These are phyloP conservation scores for Caranx melampygus DNA, from an alignment of 2,113 vertebrate genomes.

Conservation along the genomic window DNA sequence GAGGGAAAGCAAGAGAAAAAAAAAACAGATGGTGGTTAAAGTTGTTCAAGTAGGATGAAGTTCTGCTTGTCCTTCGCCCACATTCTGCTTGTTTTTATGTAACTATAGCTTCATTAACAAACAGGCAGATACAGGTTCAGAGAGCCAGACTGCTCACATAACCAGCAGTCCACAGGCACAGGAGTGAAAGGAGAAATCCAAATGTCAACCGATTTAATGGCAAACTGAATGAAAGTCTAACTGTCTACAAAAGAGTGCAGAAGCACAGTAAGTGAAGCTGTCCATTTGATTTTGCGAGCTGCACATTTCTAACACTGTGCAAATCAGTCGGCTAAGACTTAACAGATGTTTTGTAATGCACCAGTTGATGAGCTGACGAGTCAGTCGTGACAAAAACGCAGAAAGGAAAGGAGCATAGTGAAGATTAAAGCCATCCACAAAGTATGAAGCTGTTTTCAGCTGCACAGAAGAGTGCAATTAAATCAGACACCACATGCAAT, in stretches of 20 bases:
- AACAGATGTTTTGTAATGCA: not conserved
- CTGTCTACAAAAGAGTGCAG: not conserved
- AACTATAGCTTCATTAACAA: not conserved
- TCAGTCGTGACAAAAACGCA: not conserved
- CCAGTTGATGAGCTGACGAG: not conserved
- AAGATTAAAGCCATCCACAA: no score
- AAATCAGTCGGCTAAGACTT: no score
- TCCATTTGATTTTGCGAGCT: not conserved
- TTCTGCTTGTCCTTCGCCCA: not conserved
- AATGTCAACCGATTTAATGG: not conserved
- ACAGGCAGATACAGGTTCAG: not conserved
- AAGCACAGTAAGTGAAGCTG: not conserved
- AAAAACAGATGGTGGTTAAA: no score
- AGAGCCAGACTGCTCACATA: not conserved
- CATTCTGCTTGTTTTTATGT: not conserved
- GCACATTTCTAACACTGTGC: no score
- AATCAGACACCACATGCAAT: no score
- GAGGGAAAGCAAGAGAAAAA: not conserved
- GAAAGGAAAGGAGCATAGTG: not conserved
- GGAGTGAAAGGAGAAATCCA: not conserved
- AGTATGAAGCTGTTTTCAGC: no score
- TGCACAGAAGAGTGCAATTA: no score
- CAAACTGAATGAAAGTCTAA: not conserved
- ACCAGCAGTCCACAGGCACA: not conserved
- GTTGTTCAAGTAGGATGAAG: not conserved